Conservation (phyloP, 2,888 invertebrate genomes). For the Alloscopus bannaensis region DNA sequence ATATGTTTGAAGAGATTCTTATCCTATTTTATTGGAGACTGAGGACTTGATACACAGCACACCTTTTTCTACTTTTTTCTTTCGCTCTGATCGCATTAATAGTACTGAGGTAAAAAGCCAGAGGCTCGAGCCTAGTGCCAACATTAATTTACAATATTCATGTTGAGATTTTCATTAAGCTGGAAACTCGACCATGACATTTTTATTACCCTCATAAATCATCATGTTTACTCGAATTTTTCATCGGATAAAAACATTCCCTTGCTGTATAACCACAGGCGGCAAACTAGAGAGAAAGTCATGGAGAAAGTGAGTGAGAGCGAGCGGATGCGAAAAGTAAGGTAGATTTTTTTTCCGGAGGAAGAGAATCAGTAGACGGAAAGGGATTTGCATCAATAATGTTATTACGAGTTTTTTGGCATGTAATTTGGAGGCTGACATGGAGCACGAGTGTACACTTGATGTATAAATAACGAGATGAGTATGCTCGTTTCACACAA, state of each 20-base stretch:
- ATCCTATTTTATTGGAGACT: too few species aligned
- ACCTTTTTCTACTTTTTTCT: background rate
- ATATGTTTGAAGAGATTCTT: too few species aligned
- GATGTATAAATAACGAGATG: too few species aligned
- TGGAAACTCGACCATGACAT: constrained; percentile 37
- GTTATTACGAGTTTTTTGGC: constrained; percentile 25
- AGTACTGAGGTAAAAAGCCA: constrained; percentile 2
- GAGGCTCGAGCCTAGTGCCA: constrained; percentile 22
- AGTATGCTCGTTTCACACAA: too few species aligned
- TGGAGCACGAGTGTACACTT: too few species aligned
- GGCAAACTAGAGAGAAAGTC: too few species aligned
- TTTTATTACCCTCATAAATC: constrained; percentile 42
- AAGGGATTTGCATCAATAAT: constrained; percentile 31
- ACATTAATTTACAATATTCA: constrained; percentile 38
- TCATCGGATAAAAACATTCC: background rate
- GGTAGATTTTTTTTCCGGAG: too few species aligned
- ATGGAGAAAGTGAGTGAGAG: too few species aligned
- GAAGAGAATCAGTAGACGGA: too few species aligned
- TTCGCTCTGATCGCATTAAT: background rate
- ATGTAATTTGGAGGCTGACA: constrained; percentile 21
- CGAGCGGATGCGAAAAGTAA: too few species aligned
- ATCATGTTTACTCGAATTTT: constrained; percentile 32
- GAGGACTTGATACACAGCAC: background rate
- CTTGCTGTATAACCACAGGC: too few species aligned
- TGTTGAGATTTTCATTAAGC: constrained; percentile 42